Evolutionary conservation across 2,797 vertebrate species (phyloP), one percentile per base, ranked within the genome.

Genomic region (Tragopan temminckii): DNA sequence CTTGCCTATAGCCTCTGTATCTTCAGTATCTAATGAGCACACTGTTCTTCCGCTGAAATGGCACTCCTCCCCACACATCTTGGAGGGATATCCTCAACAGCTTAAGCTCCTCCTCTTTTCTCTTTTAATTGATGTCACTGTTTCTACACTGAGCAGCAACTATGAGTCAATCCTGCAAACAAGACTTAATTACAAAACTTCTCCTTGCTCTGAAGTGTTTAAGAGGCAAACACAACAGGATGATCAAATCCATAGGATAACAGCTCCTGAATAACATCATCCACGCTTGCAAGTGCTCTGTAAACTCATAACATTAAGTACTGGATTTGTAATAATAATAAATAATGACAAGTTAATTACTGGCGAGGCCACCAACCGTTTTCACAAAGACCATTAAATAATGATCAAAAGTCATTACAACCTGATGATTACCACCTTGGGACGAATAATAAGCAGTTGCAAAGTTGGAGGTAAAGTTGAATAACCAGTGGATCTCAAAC

Each of bases 151-250:
- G 48, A 70, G 27, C 86, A 89, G 33, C 78, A 91, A 87, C 38
- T 59, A 55, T 1, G 2, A 85, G 78, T 63, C 63, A 88, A n/a
- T 80, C 81, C 69, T 27, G n/a, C 61, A 91, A 88, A 79, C 11
- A 62, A 27, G 23, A 64, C 46, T n/a, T 79, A 29, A 66, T 42
- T 88, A 63, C 33, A 69, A 67, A 79, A 63, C 40, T 79, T 80
- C 40, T 86, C 85, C 85, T 80, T 83, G 46, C 59, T 85, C 69
- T 67, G 50, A 58, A 85, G 80, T 42, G 31, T 85, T 89, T 75
- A 74, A 76, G 74, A 88, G 46, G 74, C 43, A 85, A 89, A 87
- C 42, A 57, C 16, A 70, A 89, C 48, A 31, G 16, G 38, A 62
- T 33, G 45, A 83, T 90, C 43, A 71, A 88, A 61, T 67, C 85